A percentile compares a stretch with the other conserved stretches of the same genome.
Evolutionary conservation across 1,140 invertebrate genomes (phyloP).

Genomic region (Colletes latitarsis): DNA sequence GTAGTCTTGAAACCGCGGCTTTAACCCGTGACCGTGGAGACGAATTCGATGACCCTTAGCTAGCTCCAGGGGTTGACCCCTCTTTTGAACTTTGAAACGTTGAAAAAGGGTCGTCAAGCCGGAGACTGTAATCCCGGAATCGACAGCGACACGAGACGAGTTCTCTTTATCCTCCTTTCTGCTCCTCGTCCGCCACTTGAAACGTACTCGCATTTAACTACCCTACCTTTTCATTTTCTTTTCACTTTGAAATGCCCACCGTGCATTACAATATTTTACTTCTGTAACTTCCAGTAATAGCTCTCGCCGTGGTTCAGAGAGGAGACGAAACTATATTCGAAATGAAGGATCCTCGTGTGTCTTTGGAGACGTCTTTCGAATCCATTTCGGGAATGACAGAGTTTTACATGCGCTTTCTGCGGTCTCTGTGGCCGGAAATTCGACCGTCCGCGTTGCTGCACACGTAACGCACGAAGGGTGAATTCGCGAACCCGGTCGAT

Average conservation of each 20-base stretch:
- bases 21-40: conserved; percentile 40
- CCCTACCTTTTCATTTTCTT: conserved; percentile 34
- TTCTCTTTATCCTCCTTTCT: conserved; percentile 37
- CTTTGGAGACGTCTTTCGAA: conserved; percentile 23
- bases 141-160: conserved; percentile 45
- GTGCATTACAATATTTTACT: conserved; percentile 41
- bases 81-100: conserved; percentile 50
- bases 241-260: conserved; percentile 32
- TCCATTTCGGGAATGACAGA: conserved; percentile 31
- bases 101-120: conserved; percentile 37
- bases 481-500: too few species aligned
- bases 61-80: conserved; percentile 33
- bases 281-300: conserved; percentile 15
- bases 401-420: not conserved
- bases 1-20: not conserved
- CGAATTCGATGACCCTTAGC: conserved; percentile 46
- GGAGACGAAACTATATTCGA: not conserved
- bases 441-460: not conserved
- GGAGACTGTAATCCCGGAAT: conserved; percentile 44
- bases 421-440: too few species aligned
- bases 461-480: too few species aligned
- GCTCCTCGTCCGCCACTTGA: conserved; percentile 33
- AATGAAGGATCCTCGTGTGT: not conserved
- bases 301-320: too few species aligned
- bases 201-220: conserved; percentile 44